phyloP scores from a whole-genome alignment of 2,797 vertebrate species.

The Psittacula echo region DNA sequence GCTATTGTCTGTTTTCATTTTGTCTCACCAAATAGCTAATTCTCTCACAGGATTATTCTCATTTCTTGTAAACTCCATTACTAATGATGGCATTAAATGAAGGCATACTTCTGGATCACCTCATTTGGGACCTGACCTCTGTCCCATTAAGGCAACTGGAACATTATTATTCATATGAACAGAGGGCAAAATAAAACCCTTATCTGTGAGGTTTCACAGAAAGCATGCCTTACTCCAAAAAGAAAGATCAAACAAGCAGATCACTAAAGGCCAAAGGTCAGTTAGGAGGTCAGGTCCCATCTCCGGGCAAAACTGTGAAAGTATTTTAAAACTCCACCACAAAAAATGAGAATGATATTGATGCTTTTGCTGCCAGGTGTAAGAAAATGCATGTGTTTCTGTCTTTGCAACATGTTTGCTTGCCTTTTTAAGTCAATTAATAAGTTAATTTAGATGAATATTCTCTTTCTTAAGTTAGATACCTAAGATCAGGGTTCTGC shows the following conservation, averaged over 20 bases:
- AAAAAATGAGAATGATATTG: neutral
- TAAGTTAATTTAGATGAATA: neutral
- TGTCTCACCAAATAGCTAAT: constrained; percentile 20
- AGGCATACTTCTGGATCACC: constrained; percentile 1
- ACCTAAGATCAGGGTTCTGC: neutral
- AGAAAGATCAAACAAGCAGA: neutral
- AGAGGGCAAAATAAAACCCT: neutral
- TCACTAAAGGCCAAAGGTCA: neutral
- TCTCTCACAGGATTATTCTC: neutral
- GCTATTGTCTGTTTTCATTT: constrained; percentile 44
- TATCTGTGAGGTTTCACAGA: neutral
- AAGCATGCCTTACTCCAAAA: neutral
- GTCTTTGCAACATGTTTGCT: neutral
- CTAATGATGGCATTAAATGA: constrained; percentile 26
- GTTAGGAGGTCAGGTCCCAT: neutral
- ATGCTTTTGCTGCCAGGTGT: neutral
- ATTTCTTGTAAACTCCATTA: neutral
- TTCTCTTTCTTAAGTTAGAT: neutral
- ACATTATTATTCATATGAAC: neutral
- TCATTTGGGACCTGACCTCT: neutral
- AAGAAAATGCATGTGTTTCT: neutral
- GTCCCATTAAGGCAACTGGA: neutral
- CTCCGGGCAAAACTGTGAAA: neutral
- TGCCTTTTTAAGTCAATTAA: neutral
- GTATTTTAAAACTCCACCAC: neutral